These are phyloP conservation scores for Taenaris catops DNA, from an alignment of 2,888 invertebrate species.

Conservation along the genomic window DNA sequence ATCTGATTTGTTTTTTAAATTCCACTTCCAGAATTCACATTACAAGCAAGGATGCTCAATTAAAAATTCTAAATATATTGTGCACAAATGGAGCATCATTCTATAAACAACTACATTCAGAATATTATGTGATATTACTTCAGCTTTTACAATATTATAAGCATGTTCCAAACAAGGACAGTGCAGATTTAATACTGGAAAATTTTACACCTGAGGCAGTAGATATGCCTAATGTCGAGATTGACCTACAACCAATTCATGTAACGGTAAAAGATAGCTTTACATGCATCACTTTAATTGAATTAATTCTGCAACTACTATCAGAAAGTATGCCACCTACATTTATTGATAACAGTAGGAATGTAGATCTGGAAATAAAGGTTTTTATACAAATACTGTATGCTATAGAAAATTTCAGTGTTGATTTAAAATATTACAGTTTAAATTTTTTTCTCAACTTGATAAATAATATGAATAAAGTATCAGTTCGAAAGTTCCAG, in stretches of 20 bases:
- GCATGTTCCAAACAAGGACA: slow-evolving; percentile 29
- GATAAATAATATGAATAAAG: slow-evolving; percentile 44
- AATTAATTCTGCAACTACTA: slow-evolving; percentile 50
- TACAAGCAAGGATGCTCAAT: slow-evolving; percentile 75
- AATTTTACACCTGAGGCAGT: slow-evolving; percentile 66
- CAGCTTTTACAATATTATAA: slow-evolving; percentile 63
- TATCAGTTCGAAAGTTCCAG: slow-evolving; percentile 39
- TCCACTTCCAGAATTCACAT: slow-evolving; percentile 66
- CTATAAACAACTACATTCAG: slow-evolving; percentile 62
- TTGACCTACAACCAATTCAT: slow-evolving; percentile 61
- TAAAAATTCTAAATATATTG: slow-evolving; percentile 75
- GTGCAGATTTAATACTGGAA: slow-evolving; percentile 41
- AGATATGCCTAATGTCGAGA: slow-evolving; percentile 48
- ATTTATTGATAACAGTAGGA: slow-evolving; percentile 38
- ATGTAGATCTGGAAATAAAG: slow-evolving; percentile 29
- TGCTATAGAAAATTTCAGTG: slow-evolving; percentile 51
- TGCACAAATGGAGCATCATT: slow-evolving; percentile 70
- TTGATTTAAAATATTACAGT: slow-evolving; percentile 51
- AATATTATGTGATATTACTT: slow-evolving; percentile 64
- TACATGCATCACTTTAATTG: slow-evolving; percentile 52
- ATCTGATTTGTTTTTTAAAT: no score
- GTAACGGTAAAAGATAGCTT: slow-evolving; percentile 48
- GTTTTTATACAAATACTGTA: slow-evolving; percentile 40
- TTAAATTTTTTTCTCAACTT: slow-evolving; percentile 53
- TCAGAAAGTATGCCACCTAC: slow-evolving; percentile 52